Conservation (phyloP, 1,140 invertebrate genomes). For the Zophobas atratus region DNA sequence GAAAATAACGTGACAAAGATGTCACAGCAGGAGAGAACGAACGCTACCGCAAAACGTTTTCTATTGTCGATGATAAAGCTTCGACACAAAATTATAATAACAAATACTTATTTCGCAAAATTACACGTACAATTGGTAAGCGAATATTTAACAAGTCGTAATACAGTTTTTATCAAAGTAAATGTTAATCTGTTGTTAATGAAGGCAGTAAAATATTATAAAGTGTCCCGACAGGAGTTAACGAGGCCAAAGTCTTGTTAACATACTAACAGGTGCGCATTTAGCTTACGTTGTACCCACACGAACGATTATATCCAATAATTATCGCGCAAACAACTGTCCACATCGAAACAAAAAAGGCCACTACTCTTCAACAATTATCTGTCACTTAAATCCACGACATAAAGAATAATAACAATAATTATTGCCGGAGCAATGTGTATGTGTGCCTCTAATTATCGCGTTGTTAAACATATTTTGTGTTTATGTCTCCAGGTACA, state of each 20-base stretch:
- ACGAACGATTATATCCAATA: constrained; percentile 37
- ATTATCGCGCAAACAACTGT: constrained; percentile 37
- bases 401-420: neutral
- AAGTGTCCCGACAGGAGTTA: constrained; percentile 26
- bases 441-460: neutral
- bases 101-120: too few species aligned
- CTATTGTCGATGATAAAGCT: too few species aligned
- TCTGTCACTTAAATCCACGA: neutral
- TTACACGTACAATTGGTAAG: neutral
- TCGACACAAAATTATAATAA: too few species aligned
- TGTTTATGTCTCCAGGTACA: constrained; percentile 7
- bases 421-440: neutral
- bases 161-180: neutral
- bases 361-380: constrained; percentile 28
- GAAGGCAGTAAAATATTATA: constrained; percentile 18
- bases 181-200: constrained; percentile 7
- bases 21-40: too few species aligned
- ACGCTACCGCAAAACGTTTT: too few species aligned
- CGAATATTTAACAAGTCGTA: neutral
- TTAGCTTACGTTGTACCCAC: constrained; percentile 25
- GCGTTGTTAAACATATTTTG: neutral
- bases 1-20: neutral
- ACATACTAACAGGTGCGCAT: constrained; percentile 36
- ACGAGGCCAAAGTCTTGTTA: constrained; percentile 41
- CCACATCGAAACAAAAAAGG: constrained; percentile 12